Base-by-base conservation (phyloP, 2,113 vertebrate genomes). In the Tragelaphus imberbis region DNA sequence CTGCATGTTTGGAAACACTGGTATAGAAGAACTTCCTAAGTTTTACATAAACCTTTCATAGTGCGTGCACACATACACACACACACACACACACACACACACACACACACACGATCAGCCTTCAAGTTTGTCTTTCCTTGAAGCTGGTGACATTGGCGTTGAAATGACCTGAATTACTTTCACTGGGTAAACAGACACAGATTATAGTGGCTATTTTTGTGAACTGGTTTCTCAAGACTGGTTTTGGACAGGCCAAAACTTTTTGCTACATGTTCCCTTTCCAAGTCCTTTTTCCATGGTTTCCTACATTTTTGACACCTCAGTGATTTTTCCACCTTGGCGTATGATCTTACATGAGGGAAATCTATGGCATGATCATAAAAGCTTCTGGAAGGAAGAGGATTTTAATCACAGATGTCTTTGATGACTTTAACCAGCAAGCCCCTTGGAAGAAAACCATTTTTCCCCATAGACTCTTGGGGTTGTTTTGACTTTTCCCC, bases 321-420 rank as follows among this genome's bases (percentile, higher is more conserved):
- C 86, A 16, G 36, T 23, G 4, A 47, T n/a, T 91, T 63, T 56
- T 71, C 80, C 81, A 12, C 53, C n/a, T 49, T 16, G n/a, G 75
- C 82, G 65, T 53, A 17, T 61, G 68, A 88, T 87, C 63, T 91
- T 87, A 11, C 71, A 9, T 6, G 77, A 88, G 86, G 84, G 71
- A 94, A 97, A 80, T 92, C 95, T 87, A 17, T 17, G 80, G 91
- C 91, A 28, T 44, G 88, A 81, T 47, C 65, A 19, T 5, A 30
- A 91, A 91, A 51, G 40, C 25, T 25, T 88, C 77, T 77, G 59
- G 81, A 77, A 84, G 82, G 61, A 91, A 71, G 63, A 71, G 49
- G 79, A 51, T 92, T 98, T 93, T 86, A 95, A 88, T 96, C 95
- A 97, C n/a, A 92, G 81, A 91, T n/a, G 23, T 79, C 61, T 97